These are phyloP conservation scores for Anoplopoma fimbria DNA, from an alignment of 2,113 vertebrate genomes.

Conservation along the genomic window DNA sequence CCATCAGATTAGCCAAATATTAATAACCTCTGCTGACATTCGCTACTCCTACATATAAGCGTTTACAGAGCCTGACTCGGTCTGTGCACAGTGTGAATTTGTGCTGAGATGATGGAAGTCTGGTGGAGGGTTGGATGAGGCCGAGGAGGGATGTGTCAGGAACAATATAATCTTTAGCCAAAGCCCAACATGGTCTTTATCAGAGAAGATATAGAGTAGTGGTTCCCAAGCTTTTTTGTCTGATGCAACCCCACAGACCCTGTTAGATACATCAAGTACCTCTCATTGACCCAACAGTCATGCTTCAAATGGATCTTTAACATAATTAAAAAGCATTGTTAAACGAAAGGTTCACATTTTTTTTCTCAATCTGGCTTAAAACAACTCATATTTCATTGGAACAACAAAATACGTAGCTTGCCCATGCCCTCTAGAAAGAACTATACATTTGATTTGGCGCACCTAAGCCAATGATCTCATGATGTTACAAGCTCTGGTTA, in stretches of 20 bases:
- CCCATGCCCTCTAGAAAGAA: no score
- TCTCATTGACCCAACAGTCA: not conserved
- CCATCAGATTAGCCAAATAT: constrained; percentile 40
- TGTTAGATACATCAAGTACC: not conserved
- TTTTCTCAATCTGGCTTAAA: not conserved
- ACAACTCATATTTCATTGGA: no score
- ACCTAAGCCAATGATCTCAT: no score
- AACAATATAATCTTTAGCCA: constrained; percentile 20
- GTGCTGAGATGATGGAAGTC: constrained; percentile 26
- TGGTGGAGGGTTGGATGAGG: not conserved
- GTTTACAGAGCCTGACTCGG: constrained; percentile 6
- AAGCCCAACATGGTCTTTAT: not conserved
- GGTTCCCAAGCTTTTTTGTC: not conserved
- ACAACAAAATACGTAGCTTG: no score
- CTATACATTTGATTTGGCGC: no score
- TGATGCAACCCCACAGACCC: not conserved
- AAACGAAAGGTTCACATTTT: not conserved
- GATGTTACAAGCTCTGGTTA: no score
- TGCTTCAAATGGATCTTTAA: not conserved
- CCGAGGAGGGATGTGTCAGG: constrained; percentile 33
- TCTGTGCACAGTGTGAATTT: constrained; percentile 1
- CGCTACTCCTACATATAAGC: constrained; percentile 19
- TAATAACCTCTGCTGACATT: constrained; percentile 37
- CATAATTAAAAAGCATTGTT: not conserved
- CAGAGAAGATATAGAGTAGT: not conserved